Base-by-base conservation (phyloP, 2,888 invertebrate genomes). In the Desoria tigrina region DNA sequence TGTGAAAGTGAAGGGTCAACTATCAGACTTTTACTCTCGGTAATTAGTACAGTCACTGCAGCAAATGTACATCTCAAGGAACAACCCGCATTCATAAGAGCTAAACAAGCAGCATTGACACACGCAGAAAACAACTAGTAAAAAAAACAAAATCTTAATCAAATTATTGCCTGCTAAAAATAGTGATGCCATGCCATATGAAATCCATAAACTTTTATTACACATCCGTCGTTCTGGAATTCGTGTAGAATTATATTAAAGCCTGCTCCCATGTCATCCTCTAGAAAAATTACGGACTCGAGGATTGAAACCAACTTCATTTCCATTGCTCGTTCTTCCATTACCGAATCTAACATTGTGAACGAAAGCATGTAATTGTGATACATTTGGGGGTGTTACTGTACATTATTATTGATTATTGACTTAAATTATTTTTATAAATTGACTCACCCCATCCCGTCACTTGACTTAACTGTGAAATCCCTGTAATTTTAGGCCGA, bases 181-280 rank as follows among this genome's bases (percentile, higher is more conserved):
- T 24, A 58, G 57, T 39, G 9, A 11, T 26, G 56, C 26, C 21
- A 50, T 42, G 1, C 16, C 26, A 50, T 50, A 42, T 55, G 24
- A 21, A 28, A 14, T n/a, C 9, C 50, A 58, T 23, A n/a, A n/a
- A n/a, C 51, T 56, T 58, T n/a, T 54, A 37, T 45, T 63, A 75
- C 73, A 49, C 71, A 69, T 18, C 75, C 75, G 59, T 73, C 71
- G 53, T 75, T 66, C 58, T 75, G 72, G 21, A 63, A 64, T 51
- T 75, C 75, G 23, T 75, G 75, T 9, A 75, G 27, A 16, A 75
- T 68, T 11, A 75, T 50, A 59, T 75, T 75, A 45, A 69, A 75
- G 4, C 75, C 73, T 23, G 65, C 65, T n/a, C 69, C 67, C 21
- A 69, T 42, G 18, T 72, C 69, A 42, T 75, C 75, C 51, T 73